Base-by-base conservation (phyloP, 2,113 vertebrate genomes). In the Tragelaphus imberbis region DNA sequence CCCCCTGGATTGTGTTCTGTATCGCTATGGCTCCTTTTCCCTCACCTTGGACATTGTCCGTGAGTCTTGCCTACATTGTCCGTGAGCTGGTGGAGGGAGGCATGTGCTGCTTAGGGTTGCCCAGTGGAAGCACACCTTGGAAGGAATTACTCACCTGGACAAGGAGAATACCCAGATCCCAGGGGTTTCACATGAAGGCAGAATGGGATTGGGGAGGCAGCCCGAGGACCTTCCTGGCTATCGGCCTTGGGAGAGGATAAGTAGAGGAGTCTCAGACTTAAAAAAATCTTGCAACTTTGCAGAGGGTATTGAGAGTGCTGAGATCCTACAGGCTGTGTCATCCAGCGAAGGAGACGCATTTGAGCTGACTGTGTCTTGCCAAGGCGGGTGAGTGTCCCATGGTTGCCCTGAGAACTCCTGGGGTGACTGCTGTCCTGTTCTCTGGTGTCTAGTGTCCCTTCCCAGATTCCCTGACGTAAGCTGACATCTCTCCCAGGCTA, bases 301-400 rank as follows among this genome's bases (percentile, higher is more conserved):
- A 99, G 99, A 99, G 99, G 99, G 99, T 3, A 99, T 99, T 80
- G 99, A 99, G 98, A 99, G 98, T 95, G 99, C 99, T 40, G 99
- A 99, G 98, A 99, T 99, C 88, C 99, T 99, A 77, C 99, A 99
- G 96, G 98, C 99, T 95, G 96, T 98, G 85, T 98, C 99, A 1
- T 95, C 99, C 97, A 98, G 97, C 47, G 30, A 98, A 27, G 99
- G 99, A 96, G 99, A 99, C 82, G 99, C 99, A 23, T 99, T 99
- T 98, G 99, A 99, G 82, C 98, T 99, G 97, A 99, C 99, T 0
- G 98, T 99, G 92, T 99, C 99, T 21, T 99, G 99, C 96, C 99
- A 99, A 98, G 99, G 99, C 92, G 99, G 99, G 99, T 99, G 97
- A 98, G 99, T 75, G 75, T n/a, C 44, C 55, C 55, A 28, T 3